These are phyloP conservation scores for Pheucticus melanocephalus DNA, from an alignment of 2,113 vertebrate genomes.

Conservation along the genomic window DNA sequence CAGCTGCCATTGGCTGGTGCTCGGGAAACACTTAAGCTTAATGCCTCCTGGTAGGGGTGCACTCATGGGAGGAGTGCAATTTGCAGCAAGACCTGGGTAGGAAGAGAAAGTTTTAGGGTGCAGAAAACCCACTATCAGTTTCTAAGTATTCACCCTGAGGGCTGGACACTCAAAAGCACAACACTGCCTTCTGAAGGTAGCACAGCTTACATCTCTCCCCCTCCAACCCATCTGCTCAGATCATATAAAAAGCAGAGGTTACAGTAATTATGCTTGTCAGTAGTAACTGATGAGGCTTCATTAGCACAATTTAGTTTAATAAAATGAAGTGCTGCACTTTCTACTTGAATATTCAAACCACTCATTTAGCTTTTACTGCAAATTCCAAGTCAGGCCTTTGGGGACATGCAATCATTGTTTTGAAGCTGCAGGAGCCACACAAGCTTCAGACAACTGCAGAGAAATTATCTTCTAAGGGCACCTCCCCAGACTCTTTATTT, in stretches of 20 bases:
- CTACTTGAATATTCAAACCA: background rate
- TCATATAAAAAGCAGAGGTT: background rate
- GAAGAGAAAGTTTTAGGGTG: background rate
- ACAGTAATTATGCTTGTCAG: background rate
- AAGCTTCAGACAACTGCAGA: background rate
- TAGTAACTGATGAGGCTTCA: background rate
- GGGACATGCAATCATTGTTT: background rate
- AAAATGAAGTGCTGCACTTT: background rate
- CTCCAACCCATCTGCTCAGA: background rate
- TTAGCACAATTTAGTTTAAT: slow-evolving; percentile 17
- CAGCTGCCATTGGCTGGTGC: background rate
- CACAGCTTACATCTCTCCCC: background rate
- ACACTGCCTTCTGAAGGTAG: background rate
- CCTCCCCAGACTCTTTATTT: background rate
- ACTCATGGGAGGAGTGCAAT: background rate
- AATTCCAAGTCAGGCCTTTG: background rate
- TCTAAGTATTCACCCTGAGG: background rate
- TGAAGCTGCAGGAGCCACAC: background rate
- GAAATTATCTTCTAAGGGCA: background rate
- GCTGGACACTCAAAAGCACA: background rate
- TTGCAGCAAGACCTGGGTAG: background rate
- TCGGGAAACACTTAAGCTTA: background rate
- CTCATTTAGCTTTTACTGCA: background rate
- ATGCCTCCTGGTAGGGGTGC: background rate
- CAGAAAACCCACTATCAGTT: background rate